Evolutionary conservation across 2,113 vertebrate genomes (phyloP), one percentile per base, ranked within the genome.

Genomic region (Bolborhynchus lineola): DNA sequence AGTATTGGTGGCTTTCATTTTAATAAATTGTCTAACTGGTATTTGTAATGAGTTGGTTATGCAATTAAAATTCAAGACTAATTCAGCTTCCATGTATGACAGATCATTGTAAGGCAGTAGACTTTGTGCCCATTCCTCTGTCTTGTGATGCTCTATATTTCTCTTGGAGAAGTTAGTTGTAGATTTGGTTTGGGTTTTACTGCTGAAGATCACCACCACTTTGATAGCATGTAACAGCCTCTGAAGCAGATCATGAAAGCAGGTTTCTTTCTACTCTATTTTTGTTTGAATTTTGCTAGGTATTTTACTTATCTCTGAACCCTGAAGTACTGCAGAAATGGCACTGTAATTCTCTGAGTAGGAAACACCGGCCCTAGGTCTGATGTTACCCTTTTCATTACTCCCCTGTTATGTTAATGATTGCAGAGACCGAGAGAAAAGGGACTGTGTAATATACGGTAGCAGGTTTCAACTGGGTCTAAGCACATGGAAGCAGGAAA

Each of bases 401-500:
- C 90, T 91, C 82, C 68, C 84, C 78, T 80, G 18, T 16, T 8
- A 0, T 4, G 49, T 75, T 18, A 20, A 41, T 17, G 16, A 10
- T 39, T 26, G 9, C 65, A 10, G 52, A 70, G 33, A 55, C 42
- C 20, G 52, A 7, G 80, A 62, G 86, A 76, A 55, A 2, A 88
- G 86, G 68, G 79, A 17, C 0, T 29, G 13, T 13, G 1, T 33
- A 0, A 8, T 2, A 57, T 65, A 25, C 52, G 42, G 71, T 8
- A 80, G 71, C 57, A 82, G 67, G 59, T 47, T 86, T 71, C 63
- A 52, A 14, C 75, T 23, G 86, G 24, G 24, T 39, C 75, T 14
- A 9, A 63, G 50, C 88, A 93, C 86, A 80, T 77, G 91, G 94
- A 91, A 92, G 80, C 76, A 86, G 90, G 71, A 86, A 74, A 83